phyloP scores from a whole-genome alignment of 2,797 vertebrate genomes.

The Malacoctenus gilli region DNA sequence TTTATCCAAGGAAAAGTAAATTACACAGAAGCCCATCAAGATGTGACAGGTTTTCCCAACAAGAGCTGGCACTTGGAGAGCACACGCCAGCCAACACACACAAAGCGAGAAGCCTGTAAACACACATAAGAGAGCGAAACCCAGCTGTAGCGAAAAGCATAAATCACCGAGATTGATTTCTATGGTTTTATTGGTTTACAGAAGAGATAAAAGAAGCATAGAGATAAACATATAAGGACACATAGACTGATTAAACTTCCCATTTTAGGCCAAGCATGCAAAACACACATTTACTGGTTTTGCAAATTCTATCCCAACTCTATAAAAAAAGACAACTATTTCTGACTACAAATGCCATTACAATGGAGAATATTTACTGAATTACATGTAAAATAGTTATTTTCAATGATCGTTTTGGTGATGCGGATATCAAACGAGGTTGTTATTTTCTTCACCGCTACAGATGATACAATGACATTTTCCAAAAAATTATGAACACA shows the following conservation, averaged over 20 bases:
- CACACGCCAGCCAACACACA: conserved; percentile 10
- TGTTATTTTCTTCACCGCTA: too few species aligned
- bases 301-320: background rate
- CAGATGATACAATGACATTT: too few species aligned
- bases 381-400: too few species aligned
- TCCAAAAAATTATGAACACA: too few species aligned
- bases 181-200: conserved; percentile 44
- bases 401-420: too few species aligned
- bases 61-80: conserved; percentile 13
- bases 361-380: too few species aligned
- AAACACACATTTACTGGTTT: background rate
- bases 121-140: conserved; percentile 33
- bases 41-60: conserved; percentile 40
- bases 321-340: too few species aligned
- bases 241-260: conserved; percentile 22
- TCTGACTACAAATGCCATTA: too few species aligned
- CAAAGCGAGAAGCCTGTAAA: conserved; percentile 32
- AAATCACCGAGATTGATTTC: conserved; percentile 59
- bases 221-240: conserved; percentile 36
- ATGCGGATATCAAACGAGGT: too few species aligned
- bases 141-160: conserved; percentile 41
- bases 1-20: conserved; percentile 25
- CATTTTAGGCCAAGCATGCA: conserved; percentile 13
- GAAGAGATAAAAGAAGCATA: conserved; percentile 40
- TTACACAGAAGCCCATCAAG: conserved; percentile 46